Evolutionary conservation across 2,888 invertebrate species (phyloP).

Genomic region (Entomobrya multifasciata): DNA sequence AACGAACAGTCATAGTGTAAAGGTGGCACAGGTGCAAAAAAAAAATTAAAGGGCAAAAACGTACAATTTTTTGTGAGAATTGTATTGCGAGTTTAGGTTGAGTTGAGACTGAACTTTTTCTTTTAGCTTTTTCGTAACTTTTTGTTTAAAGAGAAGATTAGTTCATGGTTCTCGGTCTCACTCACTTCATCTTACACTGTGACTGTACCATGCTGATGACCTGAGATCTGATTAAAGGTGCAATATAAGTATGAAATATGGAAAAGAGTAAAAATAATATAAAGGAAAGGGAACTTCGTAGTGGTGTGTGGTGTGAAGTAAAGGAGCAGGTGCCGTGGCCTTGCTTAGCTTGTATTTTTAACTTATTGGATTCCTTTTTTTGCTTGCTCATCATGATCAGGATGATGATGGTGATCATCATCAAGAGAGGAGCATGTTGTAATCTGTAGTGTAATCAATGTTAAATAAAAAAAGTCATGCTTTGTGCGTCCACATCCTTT

Average conservation of each 20-base stretch:
- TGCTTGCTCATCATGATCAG: slow-evolving; percentile 62
- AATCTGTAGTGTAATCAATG: slow-evolving; percentile 51
- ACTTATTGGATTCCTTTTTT: slow-evolving; percentile 33
- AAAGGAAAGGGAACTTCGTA: slow-evolving; percentile 11
- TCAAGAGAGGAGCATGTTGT: slow-evolving; percentile 32
- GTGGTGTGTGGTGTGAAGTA: neutral
- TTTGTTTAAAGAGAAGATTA: neutral
- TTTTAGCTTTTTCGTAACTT: neutral
- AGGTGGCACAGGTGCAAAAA: neutral
- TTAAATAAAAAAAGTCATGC: slow-evolving; percentile 53
- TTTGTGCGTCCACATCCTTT: slow-evolving; percentile 60
- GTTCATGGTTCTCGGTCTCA: slow-evolving; percentile 1
- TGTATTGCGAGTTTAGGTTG: neutral
- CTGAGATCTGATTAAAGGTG: slow-evolving; percentile 34
- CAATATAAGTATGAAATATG: too few species aligned
- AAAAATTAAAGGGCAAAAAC: neutral
- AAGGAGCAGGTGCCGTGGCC: slow-evolving; percentile 61
- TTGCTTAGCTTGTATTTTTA: slow-evolving; percentile 53
- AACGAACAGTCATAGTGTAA: too few species aligned
- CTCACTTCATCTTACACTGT: too few species aligned
- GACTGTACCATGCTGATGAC: slow-evolving; percentile 29
- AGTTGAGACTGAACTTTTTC: too few species aligned
- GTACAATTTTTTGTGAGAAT: too few species aligned
- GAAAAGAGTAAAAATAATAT: neutral
- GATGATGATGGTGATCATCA: too few species aligned